Base-by-base conservation (phyloP, 2,797 vertebrate species). In the Emys orbicularis region DNA sequence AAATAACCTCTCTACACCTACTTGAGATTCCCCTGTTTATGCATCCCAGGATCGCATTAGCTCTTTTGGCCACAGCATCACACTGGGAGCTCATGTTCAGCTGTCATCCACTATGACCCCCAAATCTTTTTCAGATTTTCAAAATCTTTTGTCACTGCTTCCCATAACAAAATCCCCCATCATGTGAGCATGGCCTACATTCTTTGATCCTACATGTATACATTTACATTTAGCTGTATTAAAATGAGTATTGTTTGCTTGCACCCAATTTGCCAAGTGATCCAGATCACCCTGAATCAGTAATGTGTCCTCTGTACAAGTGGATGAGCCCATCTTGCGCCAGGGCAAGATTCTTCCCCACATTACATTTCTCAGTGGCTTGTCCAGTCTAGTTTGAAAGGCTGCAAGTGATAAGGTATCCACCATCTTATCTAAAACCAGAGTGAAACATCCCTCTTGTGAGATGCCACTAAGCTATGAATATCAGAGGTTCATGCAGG, bases 361-460 rank as follows among this genome's bases (percentile, higher is more conserved):
- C 37, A 44, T 12, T 44, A 12, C 41, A 44, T 44, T 74, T 74
- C 72, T 74, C 21, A 25, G 41, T 6, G 4, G 12, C 29, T 76
- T 27, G 25, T 76, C 41, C 41, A 27, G 23, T 47, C 23, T 47
- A 29, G 41, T 44, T 76, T 47, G 27, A 76, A 76, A 76, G 27
- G 68, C 5, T 8, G 23, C 41, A 76, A 76, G 41, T 47, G 41
- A 27, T 15, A 47, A 44, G 59, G 59, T 41, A 84, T 86, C 68
- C 82, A 44, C 91, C 25, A 5, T 89, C 95, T 96, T 81, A 85
- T 37, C 72, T 79, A 53, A 29, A 88, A 44, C 54, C 83, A 90
- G 79, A 59, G n/a, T 44, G 65, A 87, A 29, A 11, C 1, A 0
- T 54, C 65, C 92, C 23, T 47, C 89, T 2, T 23, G 6, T 0